These are phyloP conservation scores for Polydrusus cervinus DNA, from an alignment of 2,888 invertebrate genomes.

Conservation along the genomic window DNA sequence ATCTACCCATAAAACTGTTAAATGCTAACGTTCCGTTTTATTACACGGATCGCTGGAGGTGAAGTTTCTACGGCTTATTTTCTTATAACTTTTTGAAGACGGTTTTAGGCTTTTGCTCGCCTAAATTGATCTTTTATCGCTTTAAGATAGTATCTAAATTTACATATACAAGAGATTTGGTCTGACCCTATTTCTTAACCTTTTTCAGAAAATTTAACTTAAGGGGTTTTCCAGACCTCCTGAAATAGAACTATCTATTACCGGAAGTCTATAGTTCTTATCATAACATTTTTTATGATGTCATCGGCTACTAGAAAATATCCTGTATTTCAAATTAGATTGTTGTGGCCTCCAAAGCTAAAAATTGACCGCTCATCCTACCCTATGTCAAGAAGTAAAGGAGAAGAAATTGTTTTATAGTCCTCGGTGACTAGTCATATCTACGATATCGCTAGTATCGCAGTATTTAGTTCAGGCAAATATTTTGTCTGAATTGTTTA, in stretches of 20 bases:
- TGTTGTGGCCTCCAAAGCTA: too few species aligned
- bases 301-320: too few species aligned
- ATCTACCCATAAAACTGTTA: constrained; percentile 66
- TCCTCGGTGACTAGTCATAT: too few species aligned
- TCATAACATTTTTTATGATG: not conserved
- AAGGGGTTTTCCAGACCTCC: not conserved
- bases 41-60: constrained; percentile 64
- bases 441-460: too few species aligned
- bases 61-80: constrained; percentile 65
- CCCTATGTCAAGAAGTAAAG: too few species aligned
- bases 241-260: not conserved
- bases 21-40: constrained; percentile 66
- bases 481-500: too few species aligned
- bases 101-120: constrained; percentile 13
- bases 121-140: constrained; percentile 37
- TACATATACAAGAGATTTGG: constrained; percentile 19
- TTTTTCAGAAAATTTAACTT: constrained; percentile 11
- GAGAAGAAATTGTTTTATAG: too few species aligned
- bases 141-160: constrained; percentile 26
- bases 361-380: too few species aligned
- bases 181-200: constrained; percentile 5
- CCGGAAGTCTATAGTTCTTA: not conserved
- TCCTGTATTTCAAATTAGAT: too few species aligned
- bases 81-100: constrained; percentile 59
- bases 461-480: too few species aligned